These are phyloP conservation scores for Planiliza haematocheilus DNA, from an alignment of 2,113 vertebrate genomes.

Conservation along the genomic window DNA sequence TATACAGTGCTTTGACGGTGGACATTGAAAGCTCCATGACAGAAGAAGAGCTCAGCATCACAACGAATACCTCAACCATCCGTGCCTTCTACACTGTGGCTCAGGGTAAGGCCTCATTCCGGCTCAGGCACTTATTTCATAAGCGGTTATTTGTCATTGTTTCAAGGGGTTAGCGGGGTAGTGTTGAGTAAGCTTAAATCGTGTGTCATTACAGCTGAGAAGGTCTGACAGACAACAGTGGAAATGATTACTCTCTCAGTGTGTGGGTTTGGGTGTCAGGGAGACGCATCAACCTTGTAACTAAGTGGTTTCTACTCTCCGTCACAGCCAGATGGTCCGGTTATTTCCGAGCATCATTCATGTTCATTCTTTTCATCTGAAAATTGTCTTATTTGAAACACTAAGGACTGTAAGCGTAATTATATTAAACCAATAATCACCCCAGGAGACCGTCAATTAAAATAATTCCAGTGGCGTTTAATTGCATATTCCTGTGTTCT, in stretches of 20 bases:
- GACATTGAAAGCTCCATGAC: slow-evolving; percentile 92
- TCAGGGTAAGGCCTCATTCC: slow-evolving; percentile 86
- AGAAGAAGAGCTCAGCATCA: slow-evolving; percentile 96
- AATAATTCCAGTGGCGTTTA: not conserved
- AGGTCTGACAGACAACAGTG: slow-evolving; percentile 62
- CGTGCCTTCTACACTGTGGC: slow-evolving; percentile 95
- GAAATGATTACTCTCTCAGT: slow-evolving; percentile 72
- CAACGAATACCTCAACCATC: slow-evolving; percentile 92
- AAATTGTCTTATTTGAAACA: slow-evolving; percentile 38
- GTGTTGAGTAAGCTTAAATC: slow-evolving; percentile 76
- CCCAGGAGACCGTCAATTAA: not conserved
- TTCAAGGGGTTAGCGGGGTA: slow-evolving; percentile 66
- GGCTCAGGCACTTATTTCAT: slow-evolving; percentile 35
- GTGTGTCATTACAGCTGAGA: slow-evolving; percentile 70
- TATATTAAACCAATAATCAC: not conserved
- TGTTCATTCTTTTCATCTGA: slow-evolving; percentile 8
- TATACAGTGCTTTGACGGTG: slow-evolving; percentile 92
- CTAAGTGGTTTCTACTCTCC: slow-evolving; percentile 53
- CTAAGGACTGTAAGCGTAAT: slow-evolving; percentile 4
- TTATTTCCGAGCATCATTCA: slow-evolving; percentile 50
- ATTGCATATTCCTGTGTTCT: not conserved
- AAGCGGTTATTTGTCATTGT: slow-evolving; percentile 72
- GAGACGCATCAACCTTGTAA: slow-evolving; percentile 64
- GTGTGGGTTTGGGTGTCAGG: slow-evolving; percentile 59
- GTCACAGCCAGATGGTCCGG: slow-evolving; percentile 57